Conservation (phyloP, 1,140 invertebrate species). For the Frieseomelitta varia region DNA sequence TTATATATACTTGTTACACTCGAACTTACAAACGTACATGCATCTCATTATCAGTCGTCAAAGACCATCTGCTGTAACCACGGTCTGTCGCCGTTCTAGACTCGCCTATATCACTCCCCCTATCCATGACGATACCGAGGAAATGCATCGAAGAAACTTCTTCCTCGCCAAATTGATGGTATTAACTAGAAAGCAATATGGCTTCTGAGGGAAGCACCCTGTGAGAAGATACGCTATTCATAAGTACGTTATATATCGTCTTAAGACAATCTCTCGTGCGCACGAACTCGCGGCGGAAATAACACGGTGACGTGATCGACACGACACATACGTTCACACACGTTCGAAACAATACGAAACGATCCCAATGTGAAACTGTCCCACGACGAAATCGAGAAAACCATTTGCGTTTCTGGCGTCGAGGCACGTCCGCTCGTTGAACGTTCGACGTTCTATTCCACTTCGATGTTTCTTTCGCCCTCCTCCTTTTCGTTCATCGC, state of each 20-base stretch:
- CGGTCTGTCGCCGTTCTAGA: background rate
- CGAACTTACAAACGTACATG: too few relatives aligned
- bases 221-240: slow-evolving; percentile 30
- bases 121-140: background rate
- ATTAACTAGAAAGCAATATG: slow-evolving; percentile 28
- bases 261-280: background rate
- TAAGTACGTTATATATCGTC: slow-evolving; percentile 23
- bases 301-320: background rate
- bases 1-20: too few relatives aligned
- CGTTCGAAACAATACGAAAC: background rate
- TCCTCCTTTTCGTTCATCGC: background rate
- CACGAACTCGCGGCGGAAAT: background rate
- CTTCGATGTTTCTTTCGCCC: background rate
- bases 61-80: too few relatives aligned
- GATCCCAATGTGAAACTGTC: background rate
- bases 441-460: slow-evolving; percentile 13
- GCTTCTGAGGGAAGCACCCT: slow-evolving; percentile 25
- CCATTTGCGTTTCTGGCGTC: background rate
- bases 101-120: background rate
- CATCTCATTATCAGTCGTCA: too few relatives aligned
- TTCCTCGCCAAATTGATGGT: slow-evolving; percentile 22
- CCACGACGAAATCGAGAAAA: background rate
- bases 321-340: background rate
- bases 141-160: slow-evolving; percentile 32
- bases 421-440: slow-evolving; percentile 4